A percentile compares a stretch with the other conserved stretches of the same genome.
Conservation (phyloP, 2,888 invertebrate species). For the Ophion slaviceki region DNA sequence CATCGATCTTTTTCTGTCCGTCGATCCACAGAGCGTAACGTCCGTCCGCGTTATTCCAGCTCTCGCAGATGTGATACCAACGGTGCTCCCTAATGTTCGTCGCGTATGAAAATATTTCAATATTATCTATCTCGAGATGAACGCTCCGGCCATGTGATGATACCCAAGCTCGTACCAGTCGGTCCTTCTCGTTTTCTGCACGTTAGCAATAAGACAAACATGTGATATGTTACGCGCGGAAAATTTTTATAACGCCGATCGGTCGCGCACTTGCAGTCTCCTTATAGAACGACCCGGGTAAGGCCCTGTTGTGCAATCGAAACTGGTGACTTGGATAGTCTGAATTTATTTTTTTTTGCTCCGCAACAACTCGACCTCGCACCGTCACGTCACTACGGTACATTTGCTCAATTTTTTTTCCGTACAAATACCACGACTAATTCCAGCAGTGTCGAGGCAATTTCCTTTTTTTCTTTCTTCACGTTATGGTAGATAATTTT, state of each 20-base stretch:
- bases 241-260: neutral
- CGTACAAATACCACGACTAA: neutral
- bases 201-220: constrained; percentile 7
- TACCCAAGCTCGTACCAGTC: constrained; percentile 86
- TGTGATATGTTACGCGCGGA: neutral
- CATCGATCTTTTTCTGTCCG: constrained; percentile 84
- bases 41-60: constrained; percentile 87
- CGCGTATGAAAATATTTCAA: constrained; percentile 82
- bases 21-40: constrained; percentile 87
- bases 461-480: neutral
- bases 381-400: constrained; percentile 10
- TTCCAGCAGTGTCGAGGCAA: neutral
- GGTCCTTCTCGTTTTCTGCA: constrained; percentile 85
- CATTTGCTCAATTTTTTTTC: neutral
- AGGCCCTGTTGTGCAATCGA: constrained; percentile 30
- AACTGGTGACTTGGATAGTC: constrained; percentile 16
- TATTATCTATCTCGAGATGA: constrained; percentile 86
- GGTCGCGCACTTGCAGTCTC: constrained; percentile 11
- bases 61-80: constrained; percentile 89
- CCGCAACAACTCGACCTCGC: constrained; percentile 32
- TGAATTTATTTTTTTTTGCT: constrained; percentile 16
- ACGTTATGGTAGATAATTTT: neutral
- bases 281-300: constrained; percentile 15
- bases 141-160: constrained; percentile 85
- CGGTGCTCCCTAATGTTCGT: constrained; percentile 80